A percentile compares a stretch with the other conserved stretches of the same genome.
Evolutionary conservation across 2,113 vertebrate genomes (phyloP).

Genomic region (Archilochus colubris): DNA sequence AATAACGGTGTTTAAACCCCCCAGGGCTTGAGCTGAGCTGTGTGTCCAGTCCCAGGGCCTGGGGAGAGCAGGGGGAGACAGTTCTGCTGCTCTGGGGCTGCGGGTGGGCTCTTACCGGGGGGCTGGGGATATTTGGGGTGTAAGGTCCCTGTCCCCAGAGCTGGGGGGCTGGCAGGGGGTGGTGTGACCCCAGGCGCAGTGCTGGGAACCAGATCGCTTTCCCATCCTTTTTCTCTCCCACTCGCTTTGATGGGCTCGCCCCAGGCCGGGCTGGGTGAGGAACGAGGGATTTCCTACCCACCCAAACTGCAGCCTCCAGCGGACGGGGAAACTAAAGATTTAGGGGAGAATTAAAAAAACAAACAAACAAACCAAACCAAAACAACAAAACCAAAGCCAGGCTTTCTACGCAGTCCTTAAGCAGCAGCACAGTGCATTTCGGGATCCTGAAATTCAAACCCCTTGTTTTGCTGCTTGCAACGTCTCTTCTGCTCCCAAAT

Average conservation of each 20-base stretch:
- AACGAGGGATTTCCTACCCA: slow-evolving; percentile 10
- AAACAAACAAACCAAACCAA: too few species aligned
- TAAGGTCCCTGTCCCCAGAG: not conserved
- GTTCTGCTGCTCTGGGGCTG: not conserved
- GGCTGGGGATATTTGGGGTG: not conserved
- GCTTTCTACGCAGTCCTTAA: not conserved
- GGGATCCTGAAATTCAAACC: not conserved
- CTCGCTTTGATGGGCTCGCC: slow-evolving; percentile 44
- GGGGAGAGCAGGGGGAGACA: not conserved
- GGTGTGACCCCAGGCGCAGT: not conserved
- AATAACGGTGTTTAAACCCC: not conserved
- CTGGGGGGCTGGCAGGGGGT: not conserved
- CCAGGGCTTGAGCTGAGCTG: not conserved
- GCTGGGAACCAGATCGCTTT: not conserved
- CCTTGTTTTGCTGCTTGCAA: not conserved
- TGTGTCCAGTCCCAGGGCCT: not conserved
- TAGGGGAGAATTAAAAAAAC: too few species aligned
- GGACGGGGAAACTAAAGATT: slow-evolving; percentile 30
- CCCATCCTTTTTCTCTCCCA: not conserved
- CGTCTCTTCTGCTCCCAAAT: not conserved
- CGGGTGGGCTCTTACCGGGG: not conserved
- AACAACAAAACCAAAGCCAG: not conserved
- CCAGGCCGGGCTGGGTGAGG: slow-evolving; percentile 24
- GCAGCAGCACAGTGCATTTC: not conserved
- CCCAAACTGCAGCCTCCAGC: slow-evolving; percentile 14